These are phyloP conservation scores for Trialeurodes vaporariorum DNA, from an alignment of 1,140 invertebrate species.

Conservation along the genomic window DNA sequence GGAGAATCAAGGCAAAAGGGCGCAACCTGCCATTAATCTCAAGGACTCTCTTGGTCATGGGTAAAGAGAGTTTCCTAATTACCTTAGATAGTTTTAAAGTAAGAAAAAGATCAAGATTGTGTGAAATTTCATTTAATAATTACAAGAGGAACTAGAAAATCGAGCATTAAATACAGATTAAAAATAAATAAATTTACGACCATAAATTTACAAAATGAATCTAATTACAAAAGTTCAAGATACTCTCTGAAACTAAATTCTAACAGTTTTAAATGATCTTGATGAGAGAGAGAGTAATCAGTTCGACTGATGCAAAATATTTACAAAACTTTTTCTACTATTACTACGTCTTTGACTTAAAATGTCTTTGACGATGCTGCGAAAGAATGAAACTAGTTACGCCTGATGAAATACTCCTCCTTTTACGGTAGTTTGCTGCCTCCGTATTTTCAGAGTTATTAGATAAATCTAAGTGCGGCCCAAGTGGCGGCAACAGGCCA, in stretches of 20 bases:
- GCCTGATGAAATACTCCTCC: not conserved
- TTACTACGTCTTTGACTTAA: not conserved
- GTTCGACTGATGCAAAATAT: not conserved
- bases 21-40: too few relatives aligned
- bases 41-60: too few relatives aligned
- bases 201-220: not conserved
- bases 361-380: not conserved
- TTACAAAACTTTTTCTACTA: not conserved
- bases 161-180: not conserved
- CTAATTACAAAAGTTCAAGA: not conserved
- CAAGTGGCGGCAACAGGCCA: conserved; percentile 47
- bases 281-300: too few relatives aligned
- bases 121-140: not conserved
- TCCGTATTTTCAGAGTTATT: not conserved
- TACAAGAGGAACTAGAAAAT: not conserved
- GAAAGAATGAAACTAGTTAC: not conserved
- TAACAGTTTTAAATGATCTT: too few relatives aligned
- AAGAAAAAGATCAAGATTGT: too few relatives aligned
- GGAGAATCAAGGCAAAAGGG: too few relatives aligned
- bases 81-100: too few relatives aligned
- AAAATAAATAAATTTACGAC: not conserved
- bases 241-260: not conserved
- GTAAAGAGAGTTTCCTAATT: too few relatives aligned
- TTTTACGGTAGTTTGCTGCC: not conserved
- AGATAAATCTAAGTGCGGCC: conserved; percentile 9